Percentiles rank a stretch among this genome's conserved stretches.
phyloP scores from a whole-genome alignment of 2,113 vertebrate species.

The Prinia subflava region DNA sequence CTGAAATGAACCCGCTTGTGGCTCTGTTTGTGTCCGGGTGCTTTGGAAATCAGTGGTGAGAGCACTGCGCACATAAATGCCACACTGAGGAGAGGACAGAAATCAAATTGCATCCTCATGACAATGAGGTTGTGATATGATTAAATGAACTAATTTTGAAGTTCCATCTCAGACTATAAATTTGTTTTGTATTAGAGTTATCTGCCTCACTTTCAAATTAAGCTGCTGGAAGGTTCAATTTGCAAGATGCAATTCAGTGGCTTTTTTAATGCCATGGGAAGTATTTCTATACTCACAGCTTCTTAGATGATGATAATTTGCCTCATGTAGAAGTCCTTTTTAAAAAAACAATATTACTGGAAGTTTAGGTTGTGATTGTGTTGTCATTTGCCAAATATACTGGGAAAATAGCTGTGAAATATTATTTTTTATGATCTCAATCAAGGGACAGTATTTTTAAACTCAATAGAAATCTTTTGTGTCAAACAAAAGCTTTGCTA shows the following conservation, averaged over 20 bases:
- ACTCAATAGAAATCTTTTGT: neutral
- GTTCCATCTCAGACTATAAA: neutral
- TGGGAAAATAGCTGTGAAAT: neutral
- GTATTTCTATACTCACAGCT: neutral
- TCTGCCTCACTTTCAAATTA: constrained; percentile 32
- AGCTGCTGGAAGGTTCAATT: constrained; percentile 17
- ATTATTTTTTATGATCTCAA: neutral
- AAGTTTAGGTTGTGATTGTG: neutral
- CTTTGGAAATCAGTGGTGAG: neutral
- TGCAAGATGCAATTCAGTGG: neutral
- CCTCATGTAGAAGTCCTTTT: neutral
- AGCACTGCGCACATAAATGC: neutral
- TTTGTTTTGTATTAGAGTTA: neutral
- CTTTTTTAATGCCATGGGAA: neutral
- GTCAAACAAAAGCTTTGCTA: neutral
- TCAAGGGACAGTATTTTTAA: neutral
- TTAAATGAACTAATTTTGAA: constrained; percentile 28
- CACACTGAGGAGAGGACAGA: neutral
- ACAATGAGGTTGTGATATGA: neutral
- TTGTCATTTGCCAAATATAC: neutral
- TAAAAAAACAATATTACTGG: neutral
- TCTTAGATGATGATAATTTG: neutral
- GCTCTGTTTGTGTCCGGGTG: neutral
- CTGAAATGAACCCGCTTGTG: neutral
- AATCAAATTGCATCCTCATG: constrained; percentile 12